Conservation (phyloP, 2,888 invertebrate species). For the Conistra vaccinii region DNA sequence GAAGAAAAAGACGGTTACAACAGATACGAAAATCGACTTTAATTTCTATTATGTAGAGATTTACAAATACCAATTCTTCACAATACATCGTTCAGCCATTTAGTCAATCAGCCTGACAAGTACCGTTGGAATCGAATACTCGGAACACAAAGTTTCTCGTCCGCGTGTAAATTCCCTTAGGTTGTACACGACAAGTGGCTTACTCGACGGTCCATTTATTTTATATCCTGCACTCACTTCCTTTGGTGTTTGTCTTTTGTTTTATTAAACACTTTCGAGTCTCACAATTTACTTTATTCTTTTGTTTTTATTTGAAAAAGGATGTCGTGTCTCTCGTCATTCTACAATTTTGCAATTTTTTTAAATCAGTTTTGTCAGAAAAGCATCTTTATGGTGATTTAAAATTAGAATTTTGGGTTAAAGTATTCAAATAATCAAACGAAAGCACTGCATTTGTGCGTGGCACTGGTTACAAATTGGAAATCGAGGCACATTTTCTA, state of each 20-base stretch:
- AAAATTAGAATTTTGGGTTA: not conserved
- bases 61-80: not conserved
- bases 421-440: not conserved
- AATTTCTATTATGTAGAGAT: no score
- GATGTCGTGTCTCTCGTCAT: no score
- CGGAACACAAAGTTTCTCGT: constrained; percentile 9
- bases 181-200: constrained; percentile 39
- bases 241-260: constrained; percentile 25
- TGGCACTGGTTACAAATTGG: not conserved
- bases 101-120: not conserved
- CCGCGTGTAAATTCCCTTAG: constrained; percentile 24
- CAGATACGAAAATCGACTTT: no score
- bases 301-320: constrained; percentile 10
- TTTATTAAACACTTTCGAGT: constrained; percentile 35
- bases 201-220: constrained; percentile 43
- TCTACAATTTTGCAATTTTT: no score
- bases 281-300: not conserved
- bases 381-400: not conserved
- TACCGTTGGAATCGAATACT: not conserved
- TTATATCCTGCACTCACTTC: constrained; percentile 46
- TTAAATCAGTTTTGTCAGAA: not conserved
- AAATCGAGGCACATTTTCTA: not conserved
- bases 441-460: not conserved
- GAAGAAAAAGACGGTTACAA: no score
- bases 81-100: not conserved